phyloP scores from a whole-genome alignment of 2,888 invertebrate species.

The Exephanes ischioxanthus region DNA sequence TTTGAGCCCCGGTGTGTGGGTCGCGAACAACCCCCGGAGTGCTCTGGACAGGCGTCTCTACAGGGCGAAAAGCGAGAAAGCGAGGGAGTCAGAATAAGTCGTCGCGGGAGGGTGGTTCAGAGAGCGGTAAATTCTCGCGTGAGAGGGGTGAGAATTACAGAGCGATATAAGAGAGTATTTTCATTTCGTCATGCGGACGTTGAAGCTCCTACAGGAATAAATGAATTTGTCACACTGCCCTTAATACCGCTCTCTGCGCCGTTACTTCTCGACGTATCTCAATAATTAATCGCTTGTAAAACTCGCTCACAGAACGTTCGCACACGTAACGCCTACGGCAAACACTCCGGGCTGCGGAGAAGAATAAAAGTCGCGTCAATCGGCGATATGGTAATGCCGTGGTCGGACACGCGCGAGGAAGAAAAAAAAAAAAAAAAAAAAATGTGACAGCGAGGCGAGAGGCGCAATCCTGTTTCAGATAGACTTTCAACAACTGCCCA shows the following conservation, averaged over 20 bases:
- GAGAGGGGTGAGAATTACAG: constrained; percentile 50
- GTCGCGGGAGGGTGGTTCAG: neutral
- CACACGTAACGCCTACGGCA: too few species aligned
- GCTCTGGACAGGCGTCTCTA: constrained; percentile 4
- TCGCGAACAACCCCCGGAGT: constrained; percentile 55
- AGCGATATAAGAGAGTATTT: constrained; percentile 25
- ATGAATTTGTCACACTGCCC: constrained; percentile 20
- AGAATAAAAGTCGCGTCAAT: neutral
- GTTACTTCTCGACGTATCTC: too few species aligned
- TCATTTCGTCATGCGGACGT: neutral
- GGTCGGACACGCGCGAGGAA: neutral
- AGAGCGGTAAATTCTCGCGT: neutral
- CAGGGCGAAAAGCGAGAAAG: constrained; percentile 2
- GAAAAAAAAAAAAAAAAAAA: constrained; percentile 18
- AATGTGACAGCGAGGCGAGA: constrained; percentile 52
- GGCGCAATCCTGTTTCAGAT: constrained; percentile 59
- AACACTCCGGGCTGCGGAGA: too few species aligned
- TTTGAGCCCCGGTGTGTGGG: constrained; percentile 70
- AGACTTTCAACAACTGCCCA: constrained; percentile 61
- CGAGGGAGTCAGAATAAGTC: constrained; percentile 1
- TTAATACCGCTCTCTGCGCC: neutral
- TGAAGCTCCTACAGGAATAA: neutral
- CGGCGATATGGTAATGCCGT: neutral
- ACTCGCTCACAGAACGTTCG: too few species aligned
- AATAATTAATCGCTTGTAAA: too few species aligned